Base-by-base conservation (phyloP, 2,888 invertebrate genomes). In the Meandrusa payeni region DNA sequence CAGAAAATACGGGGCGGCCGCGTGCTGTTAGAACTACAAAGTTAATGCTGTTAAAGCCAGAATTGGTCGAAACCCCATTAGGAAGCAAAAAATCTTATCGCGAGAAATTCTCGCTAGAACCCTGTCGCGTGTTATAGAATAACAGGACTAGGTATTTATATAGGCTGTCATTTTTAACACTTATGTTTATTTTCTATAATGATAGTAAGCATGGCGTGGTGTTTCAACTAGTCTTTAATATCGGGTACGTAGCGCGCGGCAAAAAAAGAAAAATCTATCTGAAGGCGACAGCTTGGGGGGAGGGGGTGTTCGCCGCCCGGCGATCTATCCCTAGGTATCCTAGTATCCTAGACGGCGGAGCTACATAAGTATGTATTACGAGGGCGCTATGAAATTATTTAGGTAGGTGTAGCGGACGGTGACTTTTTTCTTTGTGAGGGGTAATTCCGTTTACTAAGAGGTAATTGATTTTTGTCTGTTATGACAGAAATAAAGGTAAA, bases 241-340 rank as follows among this genome's bases (percentile, higher is more conserved):
- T 77, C 67, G 71, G 65, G 69, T 59, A 64, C 58, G 58, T 60
- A 57, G 65, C 58, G 54, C 54, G 54, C 61, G 58, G 66, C 64
- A 65, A 74, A 79, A n/a, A 79, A 76, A 71, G 71, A 73, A 78
- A 77, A 74, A 72, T 73, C 72, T 72, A 74, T 76, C 72, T 57
- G 57, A 58, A 71, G 72, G 69, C 71, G 74, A 72, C 68, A 69
- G 64, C 51, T 55, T 46, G 64, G 62, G 48, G 51, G 51, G 54
- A 44, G 51, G 54, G 50, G 49, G 41, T 38, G 41, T 32, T 39
- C 15, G 28, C 34, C 41, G 28, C 17, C 52, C 51, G 40, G 44
- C 58, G 54, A 56, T 59, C 59, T 57, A 56, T 64, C 57, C 54
- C 51, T 55, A 57, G 52, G 47, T 58, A 37, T 34, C 38, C 44